phyloP scores from a whole-genome alignment of 1,140 invertebrate species.

The Drosophila navojoa region DNA sequence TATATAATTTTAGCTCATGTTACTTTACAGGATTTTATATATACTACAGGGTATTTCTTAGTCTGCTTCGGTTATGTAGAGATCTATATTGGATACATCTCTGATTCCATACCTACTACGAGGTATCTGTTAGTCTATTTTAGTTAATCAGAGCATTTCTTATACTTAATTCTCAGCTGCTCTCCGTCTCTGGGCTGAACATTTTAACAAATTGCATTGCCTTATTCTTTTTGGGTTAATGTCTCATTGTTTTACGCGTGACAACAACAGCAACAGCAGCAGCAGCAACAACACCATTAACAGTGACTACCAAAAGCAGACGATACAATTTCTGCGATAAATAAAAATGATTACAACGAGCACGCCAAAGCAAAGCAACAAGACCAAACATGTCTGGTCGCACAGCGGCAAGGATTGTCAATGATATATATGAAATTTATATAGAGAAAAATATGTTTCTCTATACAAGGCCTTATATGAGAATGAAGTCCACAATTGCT shows the following conservation, averaged over 20 bases:
- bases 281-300: slow-evolving; percentile 11
- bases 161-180: background rate
- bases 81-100: no score
- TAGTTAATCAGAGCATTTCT: slow-evolving; percentile 4
- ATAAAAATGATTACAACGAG: slow-evolving; percentile 76
- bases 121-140: background rate
- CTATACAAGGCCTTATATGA: slow-evolving; percentile 19
- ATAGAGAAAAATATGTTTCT: slow-evolving; percentile 8
- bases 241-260: slow-evolving; percentile 67
- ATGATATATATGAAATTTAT: slow-evolving; percentile 20
- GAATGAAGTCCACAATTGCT: slow-evolving; percentile 55
- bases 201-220: slow-evolving; percentile 48
- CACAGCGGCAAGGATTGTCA: background rate
- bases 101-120: background rate
- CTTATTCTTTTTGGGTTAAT: slow-evolving; percentile 69
- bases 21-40: no score
- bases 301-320: slow-evolving; percentile 40
- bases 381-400: slow-evolving; percentile 20
- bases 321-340: slow-evolving; percentile 77
- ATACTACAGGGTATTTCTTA: slow-evolving; percentile 1
- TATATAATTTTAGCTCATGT: no score
- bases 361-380: slow-evolving; percentile 28
- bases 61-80: background rate
- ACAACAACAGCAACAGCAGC: slow-evolving; percentile 22
- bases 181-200: background rate